Evolutionary conservation across 2,888 invertebrate species (phyloP).

Genomic region (Kuschelorhynchus macadamiae): DNA sequence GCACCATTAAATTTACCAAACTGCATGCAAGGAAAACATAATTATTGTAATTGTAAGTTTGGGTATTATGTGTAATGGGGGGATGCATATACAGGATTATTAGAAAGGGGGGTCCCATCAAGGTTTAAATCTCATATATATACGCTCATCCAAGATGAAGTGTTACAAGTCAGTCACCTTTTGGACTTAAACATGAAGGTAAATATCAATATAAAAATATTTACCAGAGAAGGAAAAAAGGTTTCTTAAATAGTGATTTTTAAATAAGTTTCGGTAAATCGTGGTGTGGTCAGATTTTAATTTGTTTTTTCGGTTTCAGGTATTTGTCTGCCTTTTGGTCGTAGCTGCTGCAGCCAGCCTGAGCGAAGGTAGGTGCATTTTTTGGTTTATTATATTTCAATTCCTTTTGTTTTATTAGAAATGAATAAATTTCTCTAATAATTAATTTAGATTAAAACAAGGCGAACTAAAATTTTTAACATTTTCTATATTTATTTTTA

Average conservation of each 20-base stretch:
- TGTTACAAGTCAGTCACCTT: conserved; percentile 49
- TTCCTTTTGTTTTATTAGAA: too few relatives aligned
- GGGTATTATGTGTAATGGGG: conserved; percentile 29
- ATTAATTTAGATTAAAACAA: too few relatives aligned
- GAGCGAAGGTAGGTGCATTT: conserved; percentile 49
- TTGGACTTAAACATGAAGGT: conserved; percentile 48
- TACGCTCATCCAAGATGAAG: conserved; percentile 29
- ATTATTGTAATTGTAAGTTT: conserved; percentile 41
- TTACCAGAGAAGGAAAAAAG: background rate
- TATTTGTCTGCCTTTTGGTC: conserved; percentile 60
- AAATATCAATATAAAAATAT: conserved; percentile 26
- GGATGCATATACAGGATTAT: conserved; percentile 40
- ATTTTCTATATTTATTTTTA: too few relatives aligned
- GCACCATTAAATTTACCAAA: conserved; percentile 25
- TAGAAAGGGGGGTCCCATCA: conserved; percentile 47
- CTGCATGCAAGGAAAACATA: conserved; percentile 19
- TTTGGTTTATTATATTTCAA: background rate
- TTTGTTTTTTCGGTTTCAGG: conserved; percentile 55
- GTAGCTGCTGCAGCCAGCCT: conserved; percentile 56
- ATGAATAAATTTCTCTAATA: too few relatives aligned
- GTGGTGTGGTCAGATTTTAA: conserved; percentile 8
- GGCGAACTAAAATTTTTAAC: too few relatives aligned
- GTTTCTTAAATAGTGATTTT: background rate
- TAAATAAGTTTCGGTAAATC: background rate
- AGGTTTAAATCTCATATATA: conserved; percentile 42